phyloP scores from a whole-genome alignment of 2,888 invertebrate genomes.

The Nomada fabriciana region DNA sequence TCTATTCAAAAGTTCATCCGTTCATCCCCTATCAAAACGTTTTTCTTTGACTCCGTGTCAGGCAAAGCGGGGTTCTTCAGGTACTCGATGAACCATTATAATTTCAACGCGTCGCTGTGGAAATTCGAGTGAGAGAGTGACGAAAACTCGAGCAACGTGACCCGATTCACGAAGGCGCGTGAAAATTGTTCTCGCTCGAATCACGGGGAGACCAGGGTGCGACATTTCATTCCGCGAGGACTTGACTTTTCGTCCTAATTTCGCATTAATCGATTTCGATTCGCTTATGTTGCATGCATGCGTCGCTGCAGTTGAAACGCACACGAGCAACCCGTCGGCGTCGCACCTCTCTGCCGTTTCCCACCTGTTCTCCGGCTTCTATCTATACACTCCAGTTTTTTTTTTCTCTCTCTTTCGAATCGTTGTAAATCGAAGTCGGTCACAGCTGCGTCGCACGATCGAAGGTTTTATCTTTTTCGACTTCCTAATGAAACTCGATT shows the following conservation, averaged over 20 bases:
- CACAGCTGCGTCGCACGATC: constrained; percentile 48
- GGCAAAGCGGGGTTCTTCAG: constrained; percentile 12
- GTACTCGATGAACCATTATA: constrained; percentile 35
- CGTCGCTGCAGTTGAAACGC: constrained; percentile 30
- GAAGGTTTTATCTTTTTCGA: constrained; percentile 23
- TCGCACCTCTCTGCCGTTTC: neutral
- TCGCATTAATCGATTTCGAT: constrained; percentile 66
- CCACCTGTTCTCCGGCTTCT: neutral
- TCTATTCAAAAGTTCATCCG: neutral
- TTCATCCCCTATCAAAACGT: neutral
- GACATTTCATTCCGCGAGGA: constrained; percentile 62
- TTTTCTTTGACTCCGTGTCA: constrained; percentile 14
- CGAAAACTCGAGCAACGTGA: constrained; percentile 32
- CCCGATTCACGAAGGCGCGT: constrained; percentile 41
- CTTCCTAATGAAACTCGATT: constrained; percentile 47
- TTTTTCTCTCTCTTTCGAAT: neutral
- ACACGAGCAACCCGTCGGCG: constrained; percentile 11
- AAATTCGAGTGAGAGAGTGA: constrained; percentile 6
- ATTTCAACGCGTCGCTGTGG: constrained; percentile 11
- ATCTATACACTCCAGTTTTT: neutral
- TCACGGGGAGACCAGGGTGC: constrained; percentile 25
- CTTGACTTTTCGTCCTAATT: constrained; percentile 71
- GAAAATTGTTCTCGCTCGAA: constrained; percentile 45
- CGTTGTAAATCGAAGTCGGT: constrained; percentile 39
- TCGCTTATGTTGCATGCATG: constrained; percentile 45